Conservation (phyloP, 2,113 vertebrate genomes). For the Corvus cornix region DNA sequence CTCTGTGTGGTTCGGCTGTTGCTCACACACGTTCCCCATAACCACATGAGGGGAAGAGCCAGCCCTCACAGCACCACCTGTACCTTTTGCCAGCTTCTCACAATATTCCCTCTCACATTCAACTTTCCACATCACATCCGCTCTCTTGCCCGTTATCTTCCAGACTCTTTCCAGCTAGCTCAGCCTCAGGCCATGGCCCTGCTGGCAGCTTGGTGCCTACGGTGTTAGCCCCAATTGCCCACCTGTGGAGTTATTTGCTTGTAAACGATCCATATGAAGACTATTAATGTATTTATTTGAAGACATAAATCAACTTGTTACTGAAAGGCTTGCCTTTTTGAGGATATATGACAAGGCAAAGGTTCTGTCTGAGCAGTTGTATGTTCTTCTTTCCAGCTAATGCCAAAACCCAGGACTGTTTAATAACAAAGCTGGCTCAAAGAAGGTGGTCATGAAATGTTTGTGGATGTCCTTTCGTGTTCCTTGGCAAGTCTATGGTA, state of each 20-base stretch:
- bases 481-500: constrained; percentile 11
- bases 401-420: background rate
- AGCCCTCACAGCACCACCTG: background rate
- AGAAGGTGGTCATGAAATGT: constrained; percentile 50
- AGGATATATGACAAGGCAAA: background rate
- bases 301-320: background rate
- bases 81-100: background rate
- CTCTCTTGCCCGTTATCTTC: background rate
- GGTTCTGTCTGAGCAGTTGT: background rate
- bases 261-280: background rate
- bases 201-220: background rate
- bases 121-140: background rate
- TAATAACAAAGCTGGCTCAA: background rate
- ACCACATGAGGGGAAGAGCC: background rate
- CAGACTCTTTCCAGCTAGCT: background rate
- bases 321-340: background rate
- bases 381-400: background rate
- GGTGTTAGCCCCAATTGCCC: background rate
- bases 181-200: background rate
- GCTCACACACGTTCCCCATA: background rate
- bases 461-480: constrained; percentile 39
- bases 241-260: background rate
- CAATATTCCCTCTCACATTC: background rate
- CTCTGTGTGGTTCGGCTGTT: background rate
- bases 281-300: background rate